Conservation (phyloP, 2,888 invertebrate species). For the Eupsilia transversa region DNA sequence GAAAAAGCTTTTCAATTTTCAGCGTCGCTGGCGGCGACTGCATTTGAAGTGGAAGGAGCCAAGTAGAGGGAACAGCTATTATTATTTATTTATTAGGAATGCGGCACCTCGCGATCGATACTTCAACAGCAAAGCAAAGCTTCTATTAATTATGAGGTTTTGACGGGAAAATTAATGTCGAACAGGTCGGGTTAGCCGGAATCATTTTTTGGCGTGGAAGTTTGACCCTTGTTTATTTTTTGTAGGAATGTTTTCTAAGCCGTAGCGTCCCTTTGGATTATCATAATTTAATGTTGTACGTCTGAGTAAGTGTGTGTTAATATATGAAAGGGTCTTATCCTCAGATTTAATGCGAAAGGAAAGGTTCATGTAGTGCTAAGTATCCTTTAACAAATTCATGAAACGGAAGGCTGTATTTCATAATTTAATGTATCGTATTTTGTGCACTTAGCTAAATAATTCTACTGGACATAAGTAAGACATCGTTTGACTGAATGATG, state of each 20-base stretch:
- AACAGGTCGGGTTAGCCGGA: too few relatives aligned
- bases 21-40: conserved; percentile 45
- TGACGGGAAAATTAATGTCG: conserved; percentile 2
- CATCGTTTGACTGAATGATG: too few relatives aligned
- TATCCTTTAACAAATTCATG: background rate
- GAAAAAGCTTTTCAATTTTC: conserved; percentile 62
- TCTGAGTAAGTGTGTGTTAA: conserved; percentile 22
- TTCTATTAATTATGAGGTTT: conserved; percentile 31
- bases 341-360: conserved; percentile 17
- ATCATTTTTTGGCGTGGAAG: background rate
- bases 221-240: conserved; percentile 23
- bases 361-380: background rate
- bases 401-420: background rate
- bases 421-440: background rate
- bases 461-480: background rate
- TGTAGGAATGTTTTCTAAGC: background rate
- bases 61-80: conserved; percentile 30
- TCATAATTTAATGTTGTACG: conserved; percentile 15
- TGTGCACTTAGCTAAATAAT: background rate
- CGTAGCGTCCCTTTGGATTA: conserved; percentile 18
- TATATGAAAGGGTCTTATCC: conserved; percentile 19
- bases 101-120: conserved; percentile 59
- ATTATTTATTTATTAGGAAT: conserved; percentile 57
- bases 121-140: conserved; percentile 21
- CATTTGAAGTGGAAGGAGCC: conserved; percentile 44